phyloP scores from a whole-genome alignment of 2,113 vertebrate genomes.

The Lota lota region DNA sequence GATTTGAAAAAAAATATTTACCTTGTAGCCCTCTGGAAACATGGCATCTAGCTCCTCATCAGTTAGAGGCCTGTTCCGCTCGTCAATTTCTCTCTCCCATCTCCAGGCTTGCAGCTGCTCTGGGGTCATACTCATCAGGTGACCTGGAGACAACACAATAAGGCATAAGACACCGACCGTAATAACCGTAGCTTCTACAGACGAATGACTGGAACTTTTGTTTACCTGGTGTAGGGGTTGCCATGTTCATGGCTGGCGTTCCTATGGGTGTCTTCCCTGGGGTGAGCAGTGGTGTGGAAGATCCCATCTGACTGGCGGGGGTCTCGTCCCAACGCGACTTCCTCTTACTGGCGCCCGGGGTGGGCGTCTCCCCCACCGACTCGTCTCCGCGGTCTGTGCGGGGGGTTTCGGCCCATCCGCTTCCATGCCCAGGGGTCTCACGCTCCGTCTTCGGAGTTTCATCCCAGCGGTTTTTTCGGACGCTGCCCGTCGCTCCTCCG shows the following conservation, averaged over 20 bases:
- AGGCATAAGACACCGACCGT: too few relatives aligned
- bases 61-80: constrained; percentile 94
- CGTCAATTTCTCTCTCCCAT: constrained; percentile 98
- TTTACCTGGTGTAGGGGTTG: constrained; percentile 93
- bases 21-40: constrained; percentile 99
- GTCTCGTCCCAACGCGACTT: constrained; percentile 98
- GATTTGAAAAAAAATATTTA: constrained; percentile 30
- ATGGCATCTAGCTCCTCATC: constrained; percentile 97
- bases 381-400: constrained; percentile 95
- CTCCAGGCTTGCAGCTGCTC: constrained; percentile 98
- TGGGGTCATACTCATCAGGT: constrained; percentile 99
- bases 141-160: constrained; percentile 71
- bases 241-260: constrained; percentile 98
- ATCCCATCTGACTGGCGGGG: constrained; percentile 96
- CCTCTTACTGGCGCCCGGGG: constrained; percentile 94
- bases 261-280: constrained; percentile 97
- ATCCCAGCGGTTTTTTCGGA: constrained; percentile 97
- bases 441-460: constrained; percentile 97
- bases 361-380: constrained; percentile 95
- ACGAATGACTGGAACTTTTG: too few relatives aligned
- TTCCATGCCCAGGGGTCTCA: constrained; percentile 96
- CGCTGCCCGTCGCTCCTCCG: constrained; percentile 90
- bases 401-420: constrained; percentile 96
- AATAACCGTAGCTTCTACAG: too few relatives aligned
- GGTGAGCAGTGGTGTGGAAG: constrained; percentile 92